A percentile compares a stretch with the other conserved stretches of the same genome.
These are phyloP conservation scores for Helarctos malayanus DNA, from an alignment of 2,797 vertebrate genomes.

Conservation along the genomic window DNA sequence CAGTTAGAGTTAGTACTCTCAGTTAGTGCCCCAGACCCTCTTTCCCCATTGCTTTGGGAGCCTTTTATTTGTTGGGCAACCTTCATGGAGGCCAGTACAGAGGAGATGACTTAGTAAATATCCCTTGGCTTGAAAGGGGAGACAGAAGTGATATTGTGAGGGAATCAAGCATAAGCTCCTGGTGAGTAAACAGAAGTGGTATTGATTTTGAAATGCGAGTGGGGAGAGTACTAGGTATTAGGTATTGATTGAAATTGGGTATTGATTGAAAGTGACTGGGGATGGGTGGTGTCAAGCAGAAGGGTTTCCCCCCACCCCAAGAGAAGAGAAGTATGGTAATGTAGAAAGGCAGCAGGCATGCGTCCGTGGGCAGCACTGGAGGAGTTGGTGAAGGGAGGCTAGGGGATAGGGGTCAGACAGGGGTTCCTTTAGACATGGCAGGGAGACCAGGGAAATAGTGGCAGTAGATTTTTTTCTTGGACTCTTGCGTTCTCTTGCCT, in stretches of 20 bases:
- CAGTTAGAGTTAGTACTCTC: not conserved
- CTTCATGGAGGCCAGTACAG: not conserved
- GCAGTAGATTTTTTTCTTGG: not conserved
- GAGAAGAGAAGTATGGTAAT: not conserved
- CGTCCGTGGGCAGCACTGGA: not conserved
- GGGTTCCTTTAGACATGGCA: not conserved
- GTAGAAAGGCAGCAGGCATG: not conserved
- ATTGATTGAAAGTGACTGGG: not conserved
- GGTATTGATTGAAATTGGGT: not conserved
- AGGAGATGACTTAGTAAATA: not conserved
- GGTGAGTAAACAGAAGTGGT: not conserved
- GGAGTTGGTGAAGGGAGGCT: not conserved
- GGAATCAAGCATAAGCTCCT: not conserved
- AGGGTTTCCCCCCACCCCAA: not conserved
- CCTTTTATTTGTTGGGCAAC: not conserved
- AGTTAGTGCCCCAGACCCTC: not conserved
- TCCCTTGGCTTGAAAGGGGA: not conserved
- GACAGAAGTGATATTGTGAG: not conserved
- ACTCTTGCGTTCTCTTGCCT: not conserved
- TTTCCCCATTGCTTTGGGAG: not conserved
- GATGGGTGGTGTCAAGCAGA: not conserved
- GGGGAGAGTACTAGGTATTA: not conserved
- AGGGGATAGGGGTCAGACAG: not conserved
- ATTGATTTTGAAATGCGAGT: not conserved
- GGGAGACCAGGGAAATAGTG: not conserved